Evolutionary conservation across 2,888 invertebrate genomes (phyloP).

Genomic region (Trichogramma dendrolimi): DNA sequence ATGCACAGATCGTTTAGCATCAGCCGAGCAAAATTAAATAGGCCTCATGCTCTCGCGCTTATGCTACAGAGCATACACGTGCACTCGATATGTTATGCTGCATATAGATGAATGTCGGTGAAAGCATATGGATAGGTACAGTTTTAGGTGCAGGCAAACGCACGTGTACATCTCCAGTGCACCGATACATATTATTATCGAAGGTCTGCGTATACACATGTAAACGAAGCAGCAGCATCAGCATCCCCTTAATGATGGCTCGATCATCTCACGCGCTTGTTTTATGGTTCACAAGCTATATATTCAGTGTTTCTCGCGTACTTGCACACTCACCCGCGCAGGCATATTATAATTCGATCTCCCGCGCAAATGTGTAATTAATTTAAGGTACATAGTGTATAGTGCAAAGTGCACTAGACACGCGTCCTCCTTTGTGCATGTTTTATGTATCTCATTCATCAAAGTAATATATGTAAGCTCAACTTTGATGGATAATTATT

Average conservation of each 20-base stretch:
- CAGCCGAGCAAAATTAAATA: no score
- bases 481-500: no score
- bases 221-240: no score
- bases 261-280: slow-evolving; percentile 42
- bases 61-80: no score
- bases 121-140: no score
- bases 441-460: no score
- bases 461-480: no score
- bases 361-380: slow-evolving; percentile 20
- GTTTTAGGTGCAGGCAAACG: not conserved
- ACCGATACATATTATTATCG: slow-evolving; percentile 45
- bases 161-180: not conserved
- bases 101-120: no score
- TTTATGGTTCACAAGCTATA: slow-evolving; percentile 37
- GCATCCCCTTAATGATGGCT: slow-evolving; percentile 38
- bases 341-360: slow-evolving; percentile 44
- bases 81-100: no score
- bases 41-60: no score
- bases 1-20: no score
- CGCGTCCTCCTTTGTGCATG: no score
- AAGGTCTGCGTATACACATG: slow-evolving; percentile 31
- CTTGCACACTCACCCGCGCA: slow-evolving; percentile 29
- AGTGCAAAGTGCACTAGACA: not conserved
- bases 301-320: slow-evolving; percentile 32
- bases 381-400: not conserved